These are phyloP conservation scores for Bombus impatiens DNA, from an alignment of 1,140 invertebrate genomes.

Conservation along the genomic window DNA sequence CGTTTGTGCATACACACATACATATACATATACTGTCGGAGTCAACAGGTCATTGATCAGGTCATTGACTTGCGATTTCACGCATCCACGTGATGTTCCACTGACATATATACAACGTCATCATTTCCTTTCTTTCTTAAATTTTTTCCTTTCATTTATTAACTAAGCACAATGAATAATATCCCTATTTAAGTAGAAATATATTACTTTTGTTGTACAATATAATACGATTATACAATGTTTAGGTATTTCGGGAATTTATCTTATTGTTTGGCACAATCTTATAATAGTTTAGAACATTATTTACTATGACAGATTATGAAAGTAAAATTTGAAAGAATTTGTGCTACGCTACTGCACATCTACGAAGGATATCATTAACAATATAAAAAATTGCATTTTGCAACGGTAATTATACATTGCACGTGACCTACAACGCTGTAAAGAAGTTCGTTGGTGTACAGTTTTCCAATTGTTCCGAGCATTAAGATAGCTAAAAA, in stretches of 20 bases:
- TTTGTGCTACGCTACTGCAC: conserved; percentile 9
- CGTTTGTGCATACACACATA: neutral
- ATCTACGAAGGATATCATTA: conserved; percentile 41
- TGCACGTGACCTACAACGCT: conserved; percentile 7
- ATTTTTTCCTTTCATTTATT: conserved; percentile 51
- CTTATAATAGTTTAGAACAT: neutral
- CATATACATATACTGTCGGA: conserved; percentile 43
- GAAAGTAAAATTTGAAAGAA: conserved; percentile 12
- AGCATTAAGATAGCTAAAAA: neutral
- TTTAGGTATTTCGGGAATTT: neutral
- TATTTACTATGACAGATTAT: too few species aligned
- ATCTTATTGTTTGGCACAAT: neutral
- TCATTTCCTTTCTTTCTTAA: conserved; percentile 59
- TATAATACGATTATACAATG: neutral
- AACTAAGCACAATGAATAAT: conserved; percentile 9
- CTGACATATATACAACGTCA: conserved; percentile 77
- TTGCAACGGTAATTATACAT: conserved; percentile 10
- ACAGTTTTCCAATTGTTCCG: neutral
- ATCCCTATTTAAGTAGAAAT: conserved; percentile 11
- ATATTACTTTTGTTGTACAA: neutral
- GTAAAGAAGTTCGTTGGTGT: neutral
- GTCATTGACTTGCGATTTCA: conserved; percentile 80
- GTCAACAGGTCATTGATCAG: conserved; percentile 65
- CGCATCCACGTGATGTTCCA: conserved; percentile 75
- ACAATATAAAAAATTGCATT: conserved; percentile 12